Conservation (phyloP, 2,113 vertebrate species). For the Andinoacara biseriatus region DNA sequence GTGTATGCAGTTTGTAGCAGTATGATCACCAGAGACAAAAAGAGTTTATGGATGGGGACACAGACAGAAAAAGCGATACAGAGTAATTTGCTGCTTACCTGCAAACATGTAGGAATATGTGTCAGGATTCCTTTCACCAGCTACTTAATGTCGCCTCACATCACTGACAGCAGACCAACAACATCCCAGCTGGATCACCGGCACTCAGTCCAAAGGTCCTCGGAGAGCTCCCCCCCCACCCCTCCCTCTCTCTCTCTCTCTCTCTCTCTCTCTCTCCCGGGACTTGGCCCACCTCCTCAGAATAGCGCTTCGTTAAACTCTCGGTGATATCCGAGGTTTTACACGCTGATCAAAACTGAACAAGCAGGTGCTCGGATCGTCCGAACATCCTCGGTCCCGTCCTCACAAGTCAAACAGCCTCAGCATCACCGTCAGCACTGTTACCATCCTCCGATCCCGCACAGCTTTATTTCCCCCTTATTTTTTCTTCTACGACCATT, state of each 20-base stretch:
- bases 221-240: neutral
- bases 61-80: neutral
- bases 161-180: constrained; percentile 44
- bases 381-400: constrained; percentile 19
- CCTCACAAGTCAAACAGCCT: constrained; percentile 9
- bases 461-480: constrained; percentile 8
- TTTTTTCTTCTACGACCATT: neutral
- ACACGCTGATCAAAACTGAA: constrained; percentile 17
- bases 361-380: neutral
- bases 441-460: constrained; percentile 6
- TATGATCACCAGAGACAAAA: neutral
- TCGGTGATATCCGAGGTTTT: constrained; percentile 29
- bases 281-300: constrained; percentile 77
- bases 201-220: constrained; percentile 24
- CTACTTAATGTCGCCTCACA: constrained; percentile 37
- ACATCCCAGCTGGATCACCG: constrained; percentile 26
- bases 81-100: constrained; percentile 47
- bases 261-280: constrained; percentile 38
- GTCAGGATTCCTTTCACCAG: constrained; percentile 32
- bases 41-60: neutral
- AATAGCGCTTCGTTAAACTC: constrained; percentile 69
- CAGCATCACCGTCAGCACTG: constrained; percentile 1
- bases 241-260: neutral
- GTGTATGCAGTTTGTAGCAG: neutral
- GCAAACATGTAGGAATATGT: constrained; percentile 23